These are phyloP conservation scores for Micromesistius poutassou DNA, from an alignment of 2,797 vertebrate species.

Conservation along the genomic window DNA sequence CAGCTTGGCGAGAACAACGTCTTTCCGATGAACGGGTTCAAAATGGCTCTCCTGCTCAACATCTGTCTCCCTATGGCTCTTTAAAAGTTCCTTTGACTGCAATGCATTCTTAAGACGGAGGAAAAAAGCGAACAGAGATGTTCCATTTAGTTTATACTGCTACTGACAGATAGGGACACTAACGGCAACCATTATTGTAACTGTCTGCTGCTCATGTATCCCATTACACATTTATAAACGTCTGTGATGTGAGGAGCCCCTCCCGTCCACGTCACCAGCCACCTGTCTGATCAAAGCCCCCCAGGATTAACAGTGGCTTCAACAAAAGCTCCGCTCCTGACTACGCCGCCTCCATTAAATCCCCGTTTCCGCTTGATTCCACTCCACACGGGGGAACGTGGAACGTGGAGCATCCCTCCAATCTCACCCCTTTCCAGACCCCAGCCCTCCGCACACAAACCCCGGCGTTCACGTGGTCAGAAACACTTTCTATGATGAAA, in stretches of 20 bases:
- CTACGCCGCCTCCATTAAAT: constrained; percentile 20
- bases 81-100: not conserved
- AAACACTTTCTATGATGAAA: constrained; percentile 31
- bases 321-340: constrained; percentile 24
- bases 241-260: constrained; percentile 22
- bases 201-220: not conserved
- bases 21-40: not conserved
- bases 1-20: not conserved
- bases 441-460: not conserved
- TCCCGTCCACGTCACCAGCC: constrained; percentile 5
- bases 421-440: not conserved
- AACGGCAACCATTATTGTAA: not conserved
- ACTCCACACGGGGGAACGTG: not conserved
- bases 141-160: not conserved
- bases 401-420: not conserved
- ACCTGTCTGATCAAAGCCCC: constrained; percentile 39
- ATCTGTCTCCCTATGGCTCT: not conserved
- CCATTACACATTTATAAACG: not conserved
- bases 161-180: not conserved
- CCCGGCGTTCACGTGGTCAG: not conserved
- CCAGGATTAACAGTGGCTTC: constrained; percentile 23
- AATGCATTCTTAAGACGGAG: not conserved
- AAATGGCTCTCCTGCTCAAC: not conserved
- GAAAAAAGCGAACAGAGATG: not conserved
- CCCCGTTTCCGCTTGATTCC: constrained; percentile 36